Evolutionary conservation across 2,888 invertebrate species (phyloP).

Genomic region (Harpagoxenus sublaevis): DNA sequence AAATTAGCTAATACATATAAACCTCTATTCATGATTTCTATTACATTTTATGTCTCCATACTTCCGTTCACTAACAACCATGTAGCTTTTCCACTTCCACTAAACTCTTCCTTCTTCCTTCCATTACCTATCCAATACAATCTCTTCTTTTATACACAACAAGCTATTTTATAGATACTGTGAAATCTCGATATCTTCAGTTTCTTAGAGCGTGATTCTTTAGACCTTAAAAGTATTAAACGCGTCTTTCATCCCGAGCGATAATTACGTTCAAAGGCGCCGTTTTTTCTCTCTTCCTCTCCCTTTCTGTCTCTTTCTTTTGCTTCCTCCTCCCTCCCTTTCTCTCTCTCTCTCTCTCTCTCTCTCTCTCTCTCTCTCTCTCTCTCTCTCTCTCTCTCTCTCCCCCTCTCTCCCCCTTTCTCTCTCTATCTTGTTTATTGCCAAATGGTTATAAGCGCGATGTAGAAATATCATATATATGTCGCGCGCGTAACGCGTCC

Average conservation of each 20-base stretch:
- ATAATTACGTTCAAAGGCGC: background rate
- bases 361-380: background rate
- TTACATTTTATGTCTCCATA: background rate
- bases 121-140: background rate
- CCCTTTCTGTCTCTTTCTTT: background rate
- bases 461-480: slow-evolving; percentile 6
- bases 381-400: background rate
- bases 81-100: background rate
- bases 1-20: background rate
- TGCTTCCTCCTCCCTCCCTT: background rate
- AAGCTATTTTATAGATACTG: background rate
- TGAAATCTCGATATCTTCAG: background rate
- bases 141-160: background rate
- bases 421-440: background rate
- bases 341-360: background rate
- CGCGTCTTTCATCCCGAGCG: background rate
- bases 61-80: background rate
- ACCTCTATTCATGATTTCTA: background rate
- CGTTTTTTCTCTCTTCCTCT: background rate
- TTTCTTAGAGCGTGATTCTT: background rate
- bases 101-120: background rate
- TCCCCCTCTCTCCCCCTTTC: background rate
- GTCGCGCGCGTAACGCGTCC: slow-evolving; percentile 57
- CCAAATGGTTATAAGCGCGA: background rate
- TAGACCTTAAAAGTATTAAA: background rate